A percentile compares a stretch with the other conserved stretches of the same genome.
phyloP scores from a whole-genome alignment of 2,113 vertebrate species.

The Antidorcas marsupialis region DNA sequence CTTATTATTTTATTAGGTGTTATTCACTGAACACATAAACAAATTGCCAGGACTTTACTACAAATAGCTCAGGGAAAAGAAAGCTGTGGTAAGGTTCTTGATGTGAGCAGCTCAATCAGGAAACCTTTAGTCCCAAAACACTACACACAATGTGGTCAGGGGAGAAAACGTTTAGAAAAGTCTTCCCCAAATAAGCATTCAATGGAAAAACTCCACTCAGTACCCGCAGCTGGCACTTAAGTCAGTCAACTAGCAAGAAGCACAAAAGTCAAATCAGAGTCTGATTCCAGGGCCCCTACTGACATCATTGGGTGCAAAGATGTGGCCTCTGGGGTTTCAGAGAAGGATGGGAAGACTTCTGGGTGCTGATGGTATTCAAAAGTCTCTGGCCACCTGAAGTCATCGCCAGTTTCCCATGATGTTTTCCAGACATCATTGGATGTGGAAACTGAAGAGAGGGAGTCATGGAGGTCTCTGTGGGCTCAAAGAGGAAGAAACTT shows the following conservation, averaged over 20 bases:
- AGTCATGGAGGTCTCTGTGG: neutral
- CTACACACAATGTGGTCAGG: neutral
- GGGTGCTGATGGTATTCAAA: neutral
- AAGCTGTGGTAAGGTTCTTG: neutral
- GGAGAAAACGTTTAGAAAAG: neutral
- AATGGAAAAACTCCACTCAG: neutral
- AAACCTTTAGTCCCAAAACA: neutral
- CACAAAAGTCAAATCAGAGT: neutral
- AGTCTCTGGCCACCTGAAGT: neutral
- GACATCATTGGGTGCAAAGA: neutral
- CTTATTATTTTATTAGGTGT: conserved; percentile 58
- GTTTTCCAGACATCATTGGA: neutral
- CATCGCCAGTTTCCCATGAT: neutral
- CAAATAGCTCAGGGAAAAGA: conserved; percentile 27
- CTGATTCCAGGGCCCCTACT: neutral
- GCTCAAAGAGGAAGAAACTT: neutral
- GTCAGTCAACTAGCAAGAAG: neutral
- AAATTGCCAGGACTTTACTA: conserved; percentile 27
- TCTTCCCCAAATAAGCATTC: neutral
- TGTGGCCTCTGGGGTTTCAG: neutral
- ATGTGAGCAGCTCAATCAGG: neutral
- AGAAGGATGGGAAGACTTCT: neutral
- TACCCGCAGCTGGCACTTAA: neutral
- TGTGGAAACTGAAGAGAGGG: neutral
- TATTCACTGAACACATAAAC: conserved; percentile 47